These are phyloP conservation scores for Micropterix aruncella DNA, from an alignment of 2,888 invertebrate species.

Conservation along the genomic window DNA sequence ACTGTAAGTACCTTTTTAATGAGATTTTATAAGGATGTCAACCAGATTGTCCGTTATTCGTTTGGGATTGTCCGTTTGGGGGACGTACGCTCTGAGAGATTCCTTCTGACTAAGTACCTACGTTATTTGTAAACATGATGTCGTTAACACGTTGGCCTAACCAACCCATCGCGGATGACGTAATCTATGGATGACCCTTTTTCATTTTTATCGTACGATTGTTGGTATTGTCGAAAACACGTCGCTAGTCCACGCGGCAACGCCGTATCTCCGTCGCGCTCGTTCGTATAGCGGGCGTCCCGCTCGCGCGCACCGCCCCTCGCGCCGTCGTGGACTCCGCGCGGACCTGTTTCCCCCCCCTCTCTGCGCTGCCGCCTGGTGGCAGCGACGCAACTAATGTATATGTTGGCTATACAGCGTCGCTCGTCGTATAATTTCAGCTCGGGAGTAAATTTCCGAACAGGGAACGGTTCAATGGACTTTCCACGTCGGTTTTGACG, in stretches of 20 bases:
- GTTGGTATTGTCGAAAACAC: too few relatives aligned
- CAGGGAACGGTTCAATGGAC: background rate
- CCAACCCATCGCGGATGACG: too few relatives aligned
- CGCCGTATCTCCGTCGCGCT: background rate
- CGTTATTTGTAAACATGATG: too few relatives aligned
- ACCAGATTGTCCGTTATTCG: too few relatives aligned
- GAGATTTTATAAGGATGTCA: too few relatives aligned
- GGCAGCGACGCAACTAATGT: background rate
- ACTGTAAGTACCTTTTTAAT: too few relatives aligned
- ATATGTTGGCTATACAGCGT: background rate
- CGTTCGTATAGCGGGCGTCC: background rate
- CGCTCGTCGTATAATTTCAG: background rate
- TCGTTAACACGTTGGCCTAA: too few relatives aligned
- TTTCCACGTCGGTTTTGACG: background rate
- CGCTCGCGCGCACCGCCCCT: background rate
- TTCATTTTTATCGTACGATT: too few relatives aligned
- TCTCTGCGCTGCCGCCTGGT: background rate
- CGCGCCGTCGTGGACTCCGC: background rate
- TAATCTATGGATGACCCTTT: too few relatives aligned
- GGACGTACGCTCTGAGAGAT: too few relatives aligned
- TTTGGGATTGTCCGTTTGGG: too few relatives aligned
- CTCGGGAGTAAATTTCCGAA: background rate
- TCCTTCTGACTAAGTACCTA: too few relatives aligned
- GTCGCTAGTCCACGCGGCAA: background rate
- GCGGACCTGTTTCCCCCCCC: background rate